phyloP scores from a whole-genome alignment of 2,888 invertebrate genomes.

The Trichopria drosophilae region DNA sequence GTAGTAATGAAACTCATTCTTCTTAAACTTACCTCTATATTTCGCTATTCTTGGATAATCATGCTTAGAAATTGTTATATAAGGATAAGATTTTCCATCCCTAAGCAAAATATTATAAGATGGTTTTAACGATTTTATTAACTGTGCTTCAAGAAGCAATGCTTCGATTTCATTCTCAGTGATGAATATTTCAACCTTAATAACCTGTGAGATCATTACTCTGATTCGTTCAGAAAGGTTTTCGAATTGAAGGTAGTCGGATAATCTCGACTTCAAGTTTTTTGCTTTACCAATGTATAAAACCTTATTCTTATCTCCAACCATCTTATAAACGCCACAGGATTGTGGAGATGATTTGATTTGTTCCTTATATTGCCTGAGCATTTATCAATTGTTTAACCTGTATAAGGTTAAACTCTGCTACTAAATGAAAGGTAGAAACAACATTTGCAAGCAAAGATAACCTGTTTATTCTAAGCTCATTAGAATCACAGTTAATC shows the following conservation, averaged over 20 bases:
- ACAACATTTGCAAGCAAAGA: conserved; percentile 18
- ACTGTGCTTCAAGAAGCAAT: conserved; percentile 17
- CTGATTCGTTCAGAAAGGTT: conserved; percentile 14
- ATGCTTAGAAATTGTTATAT: conserved; percentile 16
- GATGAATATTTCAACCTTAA: conserved; percentile 19
- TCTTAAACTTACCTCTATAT: conserved; percentile 19
- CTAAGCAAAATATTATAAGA: conserved; percentile 18
- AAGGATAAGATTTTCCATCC: conserved; percentile 19
- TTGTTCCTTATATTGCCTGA: conserved; percentile 22
- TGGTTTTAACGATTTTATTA: conserved; percentile 18
- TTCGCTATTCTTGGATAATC: conserved; percentile 19
- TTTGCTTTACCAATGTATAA: conserved; percentile 21
- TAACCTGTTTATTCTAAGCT: conserved; percentile 21
- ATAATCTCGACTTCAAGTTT: conserved; percentile 14
- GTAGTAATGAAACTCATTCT: conserved; percentile 15
- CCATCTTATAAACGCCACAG: conserved; percentile 19
- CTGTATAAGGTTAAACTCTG: conserved; percentile 20
- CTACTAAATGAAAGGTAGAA: conserved; percentile 20
- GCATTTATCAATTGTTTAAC: conserved; percentile 21
- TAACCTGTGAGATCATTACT: conserved; percentile 14
- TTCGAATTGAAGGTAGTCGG: conserved; percentile 14
- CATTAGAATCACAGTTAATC: conserved; percentile 20
- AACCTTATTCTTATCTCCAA: conserved; percentile 13
- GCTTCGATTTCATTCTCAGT: conserved; percentile 21
- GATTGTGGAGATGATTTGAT: conserved; percentile 20